Base-by-base conservation (phyloP, 53 echinoderm and acorn worm genomes). In the Crossaster papposus region DNA sequence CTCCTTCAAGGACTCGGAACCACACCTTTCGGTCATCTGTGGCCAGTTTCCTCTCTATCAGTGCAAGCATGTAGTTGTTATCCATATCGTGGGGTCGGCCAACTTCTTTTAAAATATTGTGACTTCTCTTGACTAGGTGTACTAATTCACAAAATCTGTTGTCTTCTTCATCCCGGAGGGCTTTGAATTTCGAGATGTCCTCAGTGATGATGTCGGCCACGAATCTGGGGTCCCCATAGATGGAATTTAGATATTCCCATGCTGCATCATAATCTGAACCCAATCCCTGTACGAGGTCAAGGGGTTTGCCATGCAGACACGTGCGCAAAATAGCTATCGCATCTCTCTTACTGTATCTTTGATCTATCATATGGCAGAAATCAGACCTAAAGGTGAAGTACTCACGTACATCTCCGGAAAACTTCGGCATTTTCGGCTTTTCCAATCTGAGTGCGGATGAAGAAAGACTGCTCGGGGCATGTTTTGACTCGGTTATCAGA, bases 221-320 rank as follows among this genome's bases (percentile, higher is more conserved):
- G 31, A 92, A 87, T 70, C 92, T 85, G 0, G 90, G 81, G 28
- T 94, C 92, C 0, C 92, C 94, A 65, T 94, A 94, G 6, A 93
- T 82, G 17, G 87, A 34, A 24, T 92, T 90, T 10, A 90, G 50
- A 28, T 81, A 92, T 10, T 85, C 91, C 90, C 86, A 86, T 3
- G 92, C 92, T 33, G 18, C 30, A 13, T 30, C 38, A 38, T 38
- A 38, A 38, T 38, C 38, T 38, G 38, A 38, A 38, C 38, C 7
- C 38, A 38, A 38, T 7, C 38, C 38, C 38, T 38, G 38, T 2
- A 38, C 7, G 38, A 38, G 38, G 38, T 38, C 38, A 38, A 38
- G 38, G 38, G 38, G 38, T 38, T 38, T 38, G 38, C 38, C 38
- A 38, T 38, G 38, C 7, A 38, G 38, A 38, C 38, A 38, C 3